A percentile compares a stretch with the other conserved stretches of the same genome.
phyloP scores from a whole-genome alignment of 1,140 invertebrate species.

The Zophobas atratus region DNA sequence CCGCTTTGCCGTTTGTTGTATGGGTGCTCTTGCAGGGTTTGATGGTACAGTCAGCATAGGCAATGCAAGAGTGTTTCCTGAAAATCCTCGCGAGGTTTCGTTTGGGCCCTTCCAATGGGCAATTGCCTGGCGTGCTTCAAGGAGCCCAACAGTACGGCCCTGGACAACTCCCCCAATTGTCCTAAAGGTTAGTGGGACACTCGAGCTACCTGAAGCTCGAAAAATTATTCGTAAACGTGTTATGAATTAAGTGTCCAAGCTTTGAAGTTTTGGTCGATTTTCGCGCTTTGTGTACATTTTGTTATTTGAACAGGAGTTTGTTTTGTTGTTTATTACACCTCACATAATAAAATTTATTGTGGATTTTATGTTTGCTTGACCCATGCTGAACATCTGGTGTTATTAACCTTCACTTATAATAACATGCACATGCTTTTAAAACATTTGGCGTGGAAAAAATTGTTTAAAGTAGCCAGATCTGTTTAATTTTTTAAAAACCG shows the following conservation, averaged over 20 bases:
- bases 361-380: neutral
- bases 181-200: constrained; percentile 72
- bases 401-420: constrained; percentile 13
- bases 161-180: constrained; percentile 70
- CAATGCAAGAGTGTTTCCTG: constrained; percentile 54
- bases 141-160: constrained; percentile 73
- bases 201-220: too few species aligned
- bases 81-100: constrained; percentile 55
- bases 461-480: too few species aligned
- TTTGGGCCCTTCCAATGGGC: constrained; percentile 79
- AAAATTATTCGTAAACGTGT: too few species aligned
- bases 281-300: neutral
- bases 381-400: constrained; percentile 8
- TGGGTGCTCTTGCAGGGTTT: constrained; percentile 11
- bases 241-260: too few species aligned
- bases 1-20: neutral
- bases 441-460: too few species aligned
- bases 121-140: constrained; percentile 85
- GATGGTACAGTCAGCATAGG: constrained; percentile 46
- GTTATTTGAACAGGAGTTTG: neutral
- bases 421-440: neutral
- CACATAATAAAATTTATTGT: constrained; percentile 10
- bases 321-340: constrained; percentile 21
- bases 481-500: neutral
- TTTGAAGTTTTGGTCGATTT: neutral